Evolutionary conservation across 2,113 vertebrate genomes (phyloP).

Genomic region (Ictalurus furcatus): DNA sequence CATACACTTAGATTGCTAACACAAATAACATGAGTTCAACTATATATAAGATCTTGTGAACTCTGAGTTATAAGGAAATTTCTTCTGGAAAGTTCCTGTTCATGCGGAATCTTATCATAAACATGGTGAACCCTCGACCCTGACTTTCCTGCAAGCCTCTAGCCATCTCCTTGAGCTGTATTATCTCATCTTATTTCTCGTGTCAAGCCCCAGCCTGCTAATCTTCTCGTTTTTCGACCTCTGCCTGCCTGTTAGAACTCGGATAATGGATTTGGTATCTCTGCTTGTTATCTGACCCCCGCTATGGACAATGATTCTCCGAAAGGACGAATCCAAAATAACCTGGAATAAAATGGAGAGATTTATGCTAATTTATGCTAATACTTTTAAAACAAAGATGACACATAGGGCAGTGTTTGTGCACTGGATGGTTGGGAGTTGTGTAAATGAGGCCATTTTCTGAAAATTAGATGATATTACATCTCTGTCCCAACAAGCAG

Average conservation of each 20-base stretch:
- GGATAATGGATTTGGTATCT: conserved; percentile 13
- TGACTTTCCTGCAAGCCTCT: background rate
- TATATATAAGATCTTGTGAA: background rate
- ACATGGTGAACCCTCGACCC: background rate
- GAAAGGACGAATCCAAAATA: background rate
- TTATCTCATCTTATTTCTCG: background rate
- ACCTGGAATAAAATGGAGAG: background rate
- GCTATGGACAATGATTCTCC: background rate
- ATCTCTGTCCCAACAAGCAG: background rate
- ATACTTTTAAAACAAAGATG: background rate
- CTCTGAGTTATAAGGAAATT: background rate
- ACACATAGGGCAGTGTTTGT: background rate
- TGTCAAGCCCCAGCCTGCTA: conserved; percentile 8
- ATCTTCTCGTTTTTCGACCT: background rate
- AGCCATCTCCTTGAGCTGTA: no score
- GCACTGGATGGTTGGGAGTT: background rate
- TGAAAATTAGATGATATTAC: background rate
- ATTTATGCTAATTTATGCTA: conserved; percentile 24
- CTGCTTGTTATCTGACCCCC: background rate
- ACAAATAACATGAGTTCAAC: background rate
- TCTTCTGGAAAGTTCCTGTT: background rate
- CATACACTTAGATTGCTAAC: background rate
- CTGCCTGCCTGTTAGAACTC: background rate
- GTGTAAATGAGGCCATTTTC: background rate
- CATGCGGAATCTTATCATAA: background rate